Percentiles rank a stretch among this genome's conserved stretches.
Evolutionary conservation across 2,797 vertebrate species (phyloP).

Genomic region (Sorex maritimensis): DNA sequence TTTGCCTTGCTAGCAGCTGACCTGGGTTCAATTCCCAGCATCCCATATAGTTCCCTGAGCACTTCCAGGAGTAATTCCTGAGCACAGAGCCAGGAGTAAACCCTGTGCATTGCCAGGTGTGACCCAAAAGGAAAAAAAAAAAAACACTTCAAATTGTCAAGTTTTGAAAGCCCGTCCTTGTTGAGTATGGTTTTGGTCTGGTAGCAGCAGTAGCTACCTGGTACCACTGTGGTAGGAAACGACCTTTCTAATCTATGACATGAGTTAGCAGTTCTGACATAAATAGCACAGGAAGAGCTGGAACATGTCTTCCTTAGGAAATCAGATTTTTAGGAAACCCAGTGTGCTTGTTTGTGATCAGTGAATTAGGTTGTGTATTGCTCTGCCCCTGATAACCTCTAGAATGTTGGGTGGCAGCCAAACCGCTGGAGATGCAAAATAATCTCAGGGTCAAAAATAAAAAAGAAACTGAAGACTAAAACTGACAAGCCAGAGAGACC

Average conservation of each 20-base stretch:
- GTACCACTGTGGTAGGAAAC: no score
- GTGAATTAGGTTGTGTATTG: background rate
- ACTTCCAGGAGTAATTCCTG: no score
- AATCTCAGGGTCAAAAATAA: constrained; percentile 99
- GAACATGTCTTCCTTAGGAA: background rate
- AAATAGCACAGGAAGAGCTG: background rate
- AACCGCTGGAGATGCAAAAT: constrained; percentile 99
- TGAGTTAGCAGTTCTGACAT: background rate
- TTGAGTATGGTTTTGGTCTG: background rate
- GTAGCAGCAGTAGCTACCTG: background rate
- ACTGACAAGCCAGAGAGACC: constrained; percentile 91
- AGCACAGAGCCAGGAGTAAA: no score
- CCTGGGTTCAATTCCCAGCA: no score
- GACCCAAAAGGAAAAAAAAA: no score
- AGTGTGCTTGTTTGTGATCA: background rate
- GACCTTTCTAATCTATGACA: background rate
- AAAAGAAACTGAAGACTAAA: constrained; percentile 97
- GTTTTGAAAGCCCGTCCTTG: background rate
- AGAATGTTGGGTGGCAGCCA: constrained; percentile 97
- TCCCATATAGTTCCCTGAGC: no score
- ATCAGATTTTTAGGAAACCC: background rate
- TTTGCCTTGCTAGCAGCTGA: no score
- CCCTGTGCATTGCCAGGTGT: no score
- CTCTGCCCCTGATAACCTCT: background rate
- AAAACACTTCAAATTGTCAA: background rate